Evolutionary conservation across 2,113 vertebrate species (phyloP).

Genomic region (Pogonocichla stellata): DNA sequence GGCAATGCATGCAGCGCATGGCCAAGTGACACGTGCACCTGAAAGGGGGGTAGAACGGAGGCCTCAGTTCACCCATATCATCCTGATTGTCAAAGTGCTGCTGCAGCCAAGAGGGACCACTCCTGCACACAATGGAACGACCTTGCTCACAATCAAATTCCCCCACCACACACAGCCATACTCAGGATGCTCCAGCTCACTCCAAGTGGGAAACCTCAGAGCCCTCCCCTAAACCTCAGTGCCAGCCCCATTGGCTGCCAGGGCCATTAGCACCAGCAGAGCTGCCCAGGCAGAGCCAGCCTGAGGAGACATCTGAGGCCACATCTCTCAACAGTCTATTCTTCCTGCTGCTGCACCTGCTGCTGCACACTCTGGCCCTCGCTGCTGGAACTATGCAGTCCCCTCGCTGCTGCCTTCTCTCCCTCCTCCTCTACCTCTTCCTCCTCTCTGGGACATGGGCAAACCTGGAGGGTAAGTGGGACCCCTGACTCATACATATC

Average conservation of each 20-base stretch:
- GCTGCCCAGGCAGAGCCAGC: not conserved
- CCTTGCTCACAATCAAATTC: not conserved
- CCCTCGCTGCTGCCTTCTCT: not conserved
- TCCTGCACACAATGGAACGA: not conserved
- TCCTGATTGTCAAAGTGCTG: not conserved
- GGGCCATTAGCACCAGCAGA: not conserved
- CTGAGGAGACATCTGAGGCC: not conserved
- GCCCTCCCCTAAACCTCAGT: slow-evolving; percentile 29
- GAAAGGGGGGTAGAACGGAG: not conserved
- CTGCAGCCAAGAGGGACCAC: rapidly evolving
- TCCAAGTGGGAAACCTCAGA: not conserved
- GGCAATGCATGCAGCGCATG: not conserved
- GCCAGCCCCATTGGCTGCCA: not conserved
- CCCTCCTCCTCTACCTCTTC: not conserved
- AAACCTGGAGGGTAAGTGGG: not conserved
- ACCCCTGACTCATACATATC: not conserved
- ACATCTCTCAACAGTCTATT: not conserved
- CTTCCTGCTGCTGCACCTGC: not conserved
- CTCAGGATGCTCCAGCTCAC: not conserved
- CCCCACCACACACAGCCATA: not conserved
- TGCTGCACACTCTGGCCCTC: not conserved
- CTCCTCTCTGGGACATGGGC: not conserved
- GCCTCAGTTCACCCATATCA: rapidly evolving
- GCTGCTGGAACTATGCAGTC: not conserved
- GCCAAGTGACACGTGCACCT: not conserved